Base-by-base conservation (phyloP, 2,888 invertebrate species). In the Julus scanicus region DNA sequence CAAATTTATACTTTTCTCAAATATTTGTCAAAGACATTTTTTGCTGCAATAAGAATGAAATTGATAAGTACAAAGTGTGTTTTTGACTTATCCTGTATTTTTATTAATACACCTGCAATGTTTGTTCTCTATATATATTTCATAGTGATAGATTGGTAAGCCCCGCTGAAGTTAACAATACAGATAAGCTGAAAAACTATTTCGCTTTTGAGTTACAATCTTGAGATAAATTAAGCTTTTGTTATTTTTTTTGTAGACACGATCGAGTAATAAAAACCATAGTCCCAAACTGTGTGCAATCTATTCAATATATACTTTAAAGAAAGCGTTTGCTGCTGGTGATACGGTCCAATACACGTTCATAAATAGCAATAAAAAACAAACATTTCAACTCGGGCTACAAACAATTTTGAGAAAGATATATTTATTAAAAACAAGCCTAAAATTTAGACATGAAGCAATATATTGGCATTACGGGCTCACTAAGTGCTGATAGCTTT, bases 301-400 rank as follows among this genome's bases (percentile, higher is more conserved):
- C n/a, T n/a, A 63, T 5, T 63, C 63, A 63, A 63, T 9, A 63
- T 17, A 63, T 17, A 63, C 63, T 1, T n/a, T n/a, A 2, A 5
- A 17, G 63, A n/a, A 63, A n/a, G n/a, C 63, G n/a, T 63, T 63
- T 63, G n/a, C n/a, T 63, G 63, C n/a, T 63, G 17, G 63, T n/a
- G n/a, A 63, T 63, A 63, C 63, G n/a, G 63, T n/a, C n/a, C 63
- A 63, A n/a, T 63, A 3, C 63, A 63, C 17, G 63, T n/a, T 63
- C 63, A 63, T 63, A 63, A 63, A 63, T 63, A 63, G 63, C 63
- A n/a, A 63, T 63, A 63, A 63, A 63, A n/a, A 63, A n/a, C 63
- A 63, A 63, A 63, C 63, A 63, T 17, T 63, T 63, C 63, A 63
- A 63, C 63, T 63, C n/a, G n/a, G 63, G n/a, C 63, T 63, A 63